Evolutionary conservation across 2,797 vertebrate species (phyloP).

Genomic region (Rhinophrynus dorsalis): DNA sequence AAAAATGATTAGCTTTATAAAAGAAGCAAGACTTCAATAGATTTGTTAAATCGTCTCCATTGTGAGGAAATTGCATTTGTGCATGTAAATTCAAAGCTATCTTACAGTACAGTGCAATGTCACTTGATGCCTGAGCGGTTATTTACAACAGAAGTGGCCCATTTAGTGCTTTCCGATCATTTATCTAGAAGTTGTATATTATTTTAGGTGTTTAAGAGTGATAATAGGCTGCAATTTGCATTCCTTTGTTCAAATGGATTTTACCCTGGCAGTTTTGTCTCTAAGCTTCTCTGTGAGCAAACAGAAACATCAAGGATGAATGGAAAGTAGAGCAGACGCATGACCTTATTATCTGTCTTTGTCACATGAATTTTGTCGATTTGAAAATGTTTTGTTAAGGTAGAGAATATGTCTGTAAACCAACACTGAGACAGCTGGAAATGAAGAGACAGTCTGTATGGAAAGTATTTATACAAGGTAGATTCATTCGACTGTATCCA

Average conservation of each 20-base stretch:
- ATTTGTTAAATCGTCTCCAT: no score
- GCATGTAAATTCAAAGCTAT: no score
- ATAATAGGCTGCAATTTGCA: slow-evolving; percentile 65
- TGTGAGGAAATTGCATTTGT: no score
- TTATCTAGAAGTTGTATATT: slow-evolving; percentile 65
- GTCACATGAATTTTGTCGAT: slow-evolving; percentile 54
- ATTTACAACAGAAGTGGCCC: slow-evolving; percentile 62
- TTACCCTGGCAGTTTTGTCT: slow-evolving; percentile 61
- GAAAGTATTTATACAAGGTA: background rate
- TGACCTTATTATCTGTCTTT: slow-evolving; percentile 53
- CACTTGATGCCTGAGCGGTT: slow-evolving; percentile 56
- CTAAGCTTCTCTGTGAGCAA: slow-evolving; percentile 59
- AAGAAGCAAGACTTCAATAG: background rate
- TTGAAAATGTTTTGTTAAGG: slow-evolving; percentile 52
- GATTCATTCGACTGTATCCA: no score
- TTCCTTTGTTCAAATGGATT: slow-evolving; percentile 68
- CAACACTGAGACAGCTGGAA: background rate
- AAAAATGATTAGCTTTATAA: background rate
- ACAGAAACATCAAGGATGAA: slow-evolving; percentile 55
- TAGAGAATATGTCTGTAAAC: slow-evolving; percentile 46
- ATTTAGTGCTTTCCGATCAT: slow-evolving; percentile 63
- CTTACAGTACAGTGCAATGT: slow-evolving; percentile 49
- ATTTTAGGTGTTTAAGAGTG: slow-evolving; percentile 68
- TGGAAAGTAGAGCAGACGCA: slow-evolving; percentile 56
- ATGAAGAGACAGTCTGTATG: background rate